Evolutionary conservation across 1,140 invertebrate species (phyloP), one percentile per base, ranked within the genome.

Genomic region (Adelges cooleyi): DNA sequence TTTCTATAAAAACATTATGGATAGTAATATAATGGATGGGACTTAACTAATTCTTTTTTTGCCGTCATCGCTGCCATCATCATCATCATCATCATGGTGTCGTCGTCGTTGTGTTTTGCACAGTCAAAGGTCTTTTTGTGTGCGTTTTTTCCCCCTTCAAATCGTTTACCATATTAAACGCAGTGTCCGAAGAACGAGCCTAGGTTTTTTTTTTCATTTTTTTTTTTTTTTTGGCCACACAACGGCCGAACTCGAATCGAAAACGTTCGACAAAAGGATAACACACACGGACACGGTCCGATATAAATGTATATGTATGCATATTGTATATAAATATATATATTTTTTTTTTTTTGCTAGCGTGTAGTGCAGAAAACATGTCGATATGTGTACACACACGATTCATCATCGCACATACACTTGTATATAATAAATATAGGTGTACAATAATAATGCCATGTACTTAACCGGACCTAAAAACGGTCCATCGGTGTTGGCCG

Each of bases 41-140:
- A 48, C 22, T 62, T 48, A 62, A 62, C 56, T 42, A 23, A 46
- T 62, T 62, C 56, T 62, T 62, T 62, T 62, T 62, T 33, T 33
- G 29, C 29, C 29, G 11, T 11, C 29, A 33, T 33, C 29, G 11
- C 11, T 11, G 11, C 11, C 29, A 33, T 33, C 11, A 33, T 33
- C 29, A 33, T 33, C 29, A 33, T 33, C 29, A 33, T 11, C 29
- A 33, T 33, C 29, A n/a, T n/a, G n/a, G n/a, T n/a, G 53, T 59
- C 53, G 17, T 42, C 22, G 3, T 25, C 52, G 8, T 54, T n/a
- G 42, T 44, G n/a, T 62, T 62, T 62, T 33, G 56, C 56, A 33
- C 40, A 25, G 56, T 29, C 42, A 22, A 56, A 40, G 27, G 48
- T 27, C 13, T 25, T 38, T 42, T 46, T 27, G 22, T 48, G 11